Base-by-base conservation (phyloP, 2,797 vertebrate species). In the Microctenopoma steveboyesi region DNA sequence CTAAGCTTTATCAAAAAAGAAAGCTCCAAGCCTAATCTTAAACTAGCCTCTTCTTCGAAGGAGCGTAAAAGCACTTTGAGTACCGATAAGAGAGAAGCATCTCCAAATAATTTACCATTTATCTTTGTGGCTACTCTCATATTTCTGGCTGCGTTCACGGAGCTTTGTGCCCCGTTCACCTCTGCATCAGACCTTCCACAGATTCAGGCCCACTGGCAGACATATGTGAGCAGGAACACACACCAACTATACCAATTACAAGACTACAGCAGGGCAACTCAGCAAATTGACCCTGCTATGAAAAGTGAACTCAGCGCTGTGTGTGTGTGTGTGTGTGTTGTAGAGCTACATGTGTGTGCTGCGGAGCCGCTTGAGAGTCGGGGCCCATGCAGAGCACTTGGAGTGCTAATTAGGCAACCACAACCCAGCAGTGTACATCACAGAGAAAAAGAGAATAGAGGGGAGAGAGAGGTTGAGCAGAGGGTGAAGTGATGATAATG, bases 401-500 rank as follows among this genome's bases (percentile, higher is more conserved):
- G 87, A 92, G 92, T 88, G 73, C 94, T 95, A 96, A 96, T 96
- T 95, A 95, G 90, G 91, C 92, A 90, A 87, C 93, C 60, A 86
- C 91, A 82, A 94, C 93, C 92, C 93, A 90, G 82, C 90, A 68
- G 94, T 93, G 90, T 93, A 89, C 92, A 87, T 86, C 82, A 88
- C 83, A 89, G 81, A 68, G 73, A 68, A 59, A 60, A 45, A 65
- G 60, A 85, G 74, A 79, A 69, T 50, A 62, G 71, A 73, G 54
- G 53, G 55, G 75, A 59, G 64, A 68, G 78, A 77, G 50, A 60
- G 69, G 58, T 67, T 64, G 74, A 74, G 80, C 61, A 83, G 76
- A 69, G 64, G 63, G 64, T 68, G 51, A 69, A 84, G 68, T 69
- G 76, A 85, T 46, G 73, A 72, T 55, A 64, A 64, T 56, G 39